phyloP scores from a whole-genome alignment of 92 coral and sea anemone species.

The Palythoa grandiflora region DNA sequence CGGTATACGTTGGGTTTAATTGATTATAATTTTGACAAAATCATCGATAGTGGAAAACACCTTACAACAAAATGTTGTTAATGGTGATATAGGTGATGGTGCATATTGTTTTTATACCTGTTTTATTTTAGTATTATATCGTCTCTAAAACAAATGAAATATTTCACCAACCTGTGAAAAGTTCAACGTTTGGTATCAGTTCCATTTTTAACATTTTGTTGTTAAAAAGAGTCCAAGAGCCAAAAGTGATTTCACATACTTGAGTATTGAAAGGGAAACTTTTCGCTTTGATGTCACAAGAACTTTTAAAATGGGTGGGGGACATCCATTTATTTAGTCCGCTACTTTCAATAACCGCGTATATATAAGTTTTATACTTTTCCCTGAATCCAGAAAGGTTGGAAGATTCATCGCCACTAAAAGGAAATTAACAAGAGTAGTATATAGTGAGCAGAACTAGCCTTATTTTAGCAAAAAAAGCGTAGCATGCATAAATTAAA shows the following conservation, averaged over 20 bases:
- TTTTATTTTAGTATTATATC: too few species aligned
- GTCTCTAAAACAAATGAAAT: too few species aligned
- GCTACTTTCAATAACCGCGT: constrained; percentile 70
- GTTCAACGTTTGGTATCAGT: background rate
- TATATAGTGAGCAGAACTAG: too few species aligned
- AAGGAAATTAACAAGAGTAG: background rate
- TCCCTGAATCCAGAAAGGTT: constrained; percentile 76
- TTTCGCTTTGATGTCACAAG: constrained; percentile 72
- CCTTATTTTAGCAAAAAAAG: too few species aligned
- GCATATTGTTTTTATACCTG: too few species aligned
- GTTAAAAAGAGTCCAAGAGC: constrained; percentile 94
- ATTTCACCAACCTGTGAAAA: background rate
- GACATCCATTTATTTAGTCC: constrained; percentile 87
- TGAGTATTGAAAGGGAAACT: constrained; percentile 82
- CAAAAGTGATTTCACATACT: constrained; percentile 75
- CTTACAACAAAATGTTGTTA: too few species aligned
- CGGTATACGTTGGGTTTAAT: too few species aligned
- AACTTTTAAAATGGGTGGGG: constrained; percentile 88
- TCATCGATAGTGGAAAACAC: too few species aligned
- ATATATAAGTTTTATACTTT: constrained; percentile 82
- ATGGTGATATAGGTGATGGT: too few species aligned
- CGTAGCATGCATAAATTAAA: too few species aligned
- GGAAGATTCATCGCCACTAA: constrained; percentile 73
- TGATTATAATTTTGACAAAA: too few species aligned
- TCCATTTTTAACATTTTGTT: constrained; percentile 49